Percentiles rank a stretch among this genome's conserved stretches.
Conservation (phyloP, 1,140 invertebrate genomes). For the Leptopilina boulardi region DNA sequence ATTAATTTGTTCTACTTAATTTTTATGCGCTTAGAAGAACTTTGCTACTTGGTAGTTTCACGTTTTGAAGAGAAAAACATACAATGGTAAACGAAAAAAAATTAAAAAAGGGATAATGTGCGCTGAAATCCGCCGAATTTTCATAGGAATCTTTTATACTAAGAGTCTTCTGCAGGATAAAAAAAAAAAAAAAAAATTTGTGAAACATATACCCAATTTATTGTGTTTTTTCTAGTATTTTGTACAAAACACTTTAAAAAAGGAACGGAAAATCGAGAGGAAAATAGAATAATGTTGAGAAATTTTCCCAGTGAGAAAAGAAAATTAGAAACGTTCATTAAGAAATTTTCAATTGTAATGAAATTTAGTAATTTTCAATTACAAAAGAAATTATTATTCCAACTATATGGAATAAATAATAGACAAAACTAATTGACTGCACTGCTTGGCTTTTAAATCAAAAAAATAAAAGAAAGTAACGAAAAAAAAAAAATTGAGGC, state of each 20-base stretch:
- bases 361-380: too few species aligned
- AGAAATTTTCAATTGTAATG: neutral
- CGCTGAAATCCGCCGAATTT: conserved; percentile 12
- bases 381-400: too few species aligned
- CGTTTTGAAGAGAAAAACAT: neutral
- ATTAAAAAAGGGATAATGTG: neutral
- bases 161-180: conserved; percentile 14
- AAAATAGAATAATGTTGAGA: neutral
- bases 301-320: too few species aligned
- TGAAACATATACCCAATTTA: neutral
- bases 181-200: neutral
- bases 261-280: conserved; percentile 10
- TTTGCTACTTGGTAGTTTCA: conserved; percentile 1
- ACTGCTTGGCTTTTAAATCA: neutral
- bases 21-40: neutral
- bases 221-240: conserved; percentile 21
- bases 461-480: conserved; percentile 15
- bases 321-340: too few species aligned
- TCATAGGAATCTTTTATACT: conserved; percentile 31
- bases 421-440: too few species aligned
- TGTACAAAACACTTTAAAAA: neutral
- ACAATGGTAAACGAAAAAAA: conserved; percentile 6
- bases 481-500: neutral
- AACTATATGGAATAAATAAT: too few species aligned
- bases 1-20: conserved; percentile 5